Evolutionary conservation across 2,113 vertebrate species (phyloP).

Genomic region (Meles meles): DNA sequence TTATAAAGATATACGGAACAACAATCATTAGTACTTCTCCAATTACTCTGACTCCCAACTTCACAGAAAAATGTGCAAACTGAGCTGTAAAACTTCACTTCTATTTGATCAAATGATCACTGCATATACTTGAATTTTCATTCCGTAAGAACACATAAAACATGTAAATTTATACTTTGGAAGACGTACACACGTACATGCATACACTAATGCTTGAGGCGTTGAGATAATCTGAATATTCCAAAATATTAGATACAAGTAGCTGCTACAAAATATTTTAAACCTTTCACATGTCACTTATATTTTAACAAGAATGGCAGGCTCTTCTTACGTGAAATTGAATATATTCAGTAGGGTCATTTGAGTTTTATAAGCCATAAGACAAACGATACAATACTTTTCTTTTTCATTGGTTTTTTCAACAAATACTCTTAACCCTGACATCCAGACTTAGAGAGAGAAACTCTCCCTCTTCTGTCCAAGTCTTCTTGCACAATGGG

Average conservation of each 20-base stretch:
- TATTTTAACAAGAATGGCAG: background rate
- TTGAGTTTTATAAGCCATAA: background rate
- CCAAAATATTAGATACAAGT: conserved; percentile 14
- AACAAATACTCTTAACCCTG: background rate
- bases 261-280: background rate
- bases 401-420: background rate
- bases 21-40: background rate
- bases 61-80: background rate
- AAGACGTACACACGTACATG: background rate
- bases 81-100: background rate
- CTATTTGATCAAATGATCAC: conserved; percentile 9
- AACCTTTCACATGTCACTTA: background rate
- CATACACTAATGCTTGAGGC: background rate
- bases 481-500: background rate
- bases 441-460: background rate
- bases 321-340: background rate
- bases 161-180: background rate
- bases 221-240: conserved; percentile 6
- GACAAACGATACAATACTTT: background rate
- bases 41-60: background rate
- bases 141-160: background rate
- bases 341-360: background rate
- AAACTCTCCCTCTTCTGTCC: background rate
- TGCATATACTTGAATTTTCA: background rate
- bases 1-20: background rate